phyloP scores from a whole-genome alignment of 2,888 invertebrate species.

The Eupithecia dodoneata region DNA sequence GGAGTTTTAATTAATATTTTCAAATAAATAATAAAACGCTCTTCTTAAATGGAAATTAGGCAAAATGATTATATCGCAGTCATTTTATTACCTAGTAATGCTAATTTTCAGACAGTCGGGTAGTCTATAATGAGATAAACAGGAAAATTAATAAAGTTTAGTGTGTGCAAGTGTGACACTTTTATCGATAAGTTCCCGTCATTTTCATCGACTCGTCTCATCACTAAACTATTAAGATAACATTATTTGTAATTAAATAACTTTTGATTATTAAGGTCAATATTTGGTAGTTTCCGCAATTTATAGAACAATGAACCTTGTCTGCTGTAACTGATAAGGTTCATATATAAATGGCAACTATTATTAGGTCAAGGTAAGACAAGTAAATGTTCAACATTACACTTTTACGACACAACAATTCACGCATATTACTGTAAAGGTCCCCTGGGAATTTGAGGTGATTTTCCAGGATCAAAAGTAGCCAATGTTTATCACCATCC shows the following conservation, averaged over 20 bases:
- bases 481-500: too few relatives aligned
- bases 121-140: neutral
- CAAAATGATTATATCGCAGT: neutral
- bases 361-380: conserved; percentile 5
- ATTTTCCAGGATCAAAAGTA: too few relatives aligned
- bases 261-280: conserved; percentile 41
- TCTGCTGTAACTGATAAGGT: conserved; percentile 42
- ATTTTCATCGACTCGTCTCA: conserved; percentile 6
- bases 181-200: neutral
- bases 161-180: neutral
- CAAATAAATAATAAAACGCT: neutral
- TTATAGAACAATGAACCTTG: conserved; percentile 49
- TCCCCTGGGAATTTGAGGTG: too few relatives aligned
- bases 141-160: neutral
- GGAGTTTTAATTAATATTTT: conserved; percentile 16
- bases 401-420: too few relatives aligned
- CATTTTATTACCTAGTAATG: neutral
- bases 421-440: too few relatives aligned
- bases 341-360: neutral
- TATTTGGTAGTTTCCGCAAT: conserved; percentile 48
- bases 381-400: neutral
- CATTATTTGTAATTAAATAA: conserved; percentile 9
- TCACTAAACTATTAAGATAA: conserved; percentile 15
- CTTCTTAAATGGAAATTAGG: neutral
- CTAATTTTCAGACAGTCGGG: neutral